Percentiles rank a stretch among this genome's conserved stretches.
Evolutionary conservation across 2,113 vertebrate genomes (phyloP).

Genomic region (Dasyprocta punctata): DNA sequence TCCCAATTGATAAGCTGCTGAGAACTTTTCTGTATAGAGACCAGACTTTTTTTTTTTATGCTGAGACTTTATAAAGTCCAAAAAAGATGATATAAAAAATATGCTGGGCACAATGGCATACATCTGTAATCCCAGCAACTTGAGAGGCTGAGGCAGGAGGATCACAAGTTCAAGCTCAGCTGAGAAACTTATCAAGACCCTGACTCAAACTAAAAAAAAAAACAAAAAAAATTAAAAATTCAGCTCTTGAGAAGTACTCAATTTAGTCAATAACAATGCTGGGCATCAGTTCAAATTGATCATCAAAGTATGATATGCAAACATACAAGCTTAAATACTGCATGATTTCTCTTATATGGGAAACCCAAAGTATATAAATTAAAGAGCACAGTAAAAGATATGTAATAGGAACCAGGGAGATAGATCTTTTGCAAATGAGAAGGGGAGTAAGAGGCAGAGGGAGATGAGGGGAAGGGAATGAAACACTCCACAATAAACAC

Average conservation of each 20-base stretch:
- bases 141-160: too few species aligned
- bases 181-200: too few species aligned
- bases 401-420: not conserved
- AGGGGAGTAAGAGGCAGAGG: not conserved
- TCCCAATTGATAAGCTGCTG: not conserved
- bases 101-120: not conserved
- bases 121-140: too few species aligned
- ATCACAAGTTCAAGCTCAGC: too few species aligned
- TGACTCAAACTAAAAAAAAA: too few species aligned
- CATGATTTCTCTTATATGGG: not conserved
- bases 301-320: not conserved
- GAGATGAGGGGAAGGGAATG: not conserved
- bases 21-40: not conserved
- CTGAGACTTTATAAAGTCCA: not conserved
- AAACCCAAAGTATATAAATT: not conserved
- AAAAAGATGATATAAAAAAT: not conserved
- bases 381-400: not conserved
- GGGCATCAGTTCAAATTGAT: not conserved
- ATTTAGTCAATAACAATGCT: not conserved
- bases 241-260: not conserved
- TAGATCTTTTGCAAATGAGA: not conserved
- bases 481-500: not conserved
- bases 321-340: not conserved
- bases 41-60: not conserved
- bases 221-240: too few species aligned